Conservation (phyloP, 2,113 vertebrate genomes). For the Oryzias woworae region DNA sequence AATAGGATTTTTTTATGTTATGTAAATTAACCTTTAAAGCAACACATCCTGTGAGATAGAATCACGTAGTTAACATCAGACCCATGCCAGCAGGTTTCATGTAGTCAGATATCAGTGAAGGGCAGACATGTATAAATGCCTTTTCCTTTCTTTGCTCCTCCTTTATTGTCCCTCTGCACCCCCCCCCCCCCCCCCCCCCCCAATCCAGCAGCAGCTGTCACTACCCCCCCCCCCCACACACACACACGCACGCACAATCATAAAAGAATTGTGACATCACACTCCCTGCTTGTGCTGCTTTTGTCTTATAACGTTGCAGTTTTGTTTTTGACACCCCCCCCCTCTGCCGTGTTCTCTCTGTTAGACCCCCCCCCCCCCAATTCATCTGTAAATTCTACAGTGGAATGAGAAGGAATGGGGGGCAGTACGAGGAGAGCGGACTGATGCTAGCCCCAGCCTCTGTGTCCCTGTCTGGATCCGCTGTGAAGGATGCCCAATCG, state of each 20-base stretch:
- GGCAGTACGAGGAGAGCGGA: slow-evolving; percentile 49
- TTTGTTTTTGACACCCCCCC: slow-evolving; percentile 19
- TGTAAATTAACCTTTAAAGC: too few relatives aligned
- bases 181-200: not conserved
- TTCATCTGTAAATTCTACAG: slow-evolving; percentile 44
- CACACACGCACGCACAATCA: not conserved
- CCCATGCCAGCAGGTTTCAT: too few relatives aligned
- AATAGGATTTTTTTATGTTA: too few relatives aligned
- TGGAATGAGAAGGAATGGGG: slow-evolving; percentile 55
- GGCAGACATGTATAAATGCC: not conserved
- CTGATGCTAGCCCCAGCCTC: slow-evolving; percentile 38
- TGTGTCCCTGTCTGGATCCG: slow-evolving; percentile 36
- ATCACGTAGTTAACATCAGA: too few relatives aligned
- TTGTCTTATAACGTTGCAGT: slow-evolving; percentile 86
- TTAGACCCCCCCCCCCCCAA: slow-evolving; percentile 43
- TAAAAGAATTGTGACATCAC: slow-evolving; percentile 83
- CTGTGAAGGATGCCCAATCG: slow-evolving; percentile 30
- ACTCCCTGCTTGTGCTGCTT: slow-evolving; percentile 84
- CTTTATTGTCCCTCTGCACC: not conserved
- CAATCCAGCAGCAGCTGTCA: slow-evolving; percentile 1
- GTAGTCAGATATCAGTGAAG: too few relatives aligned
- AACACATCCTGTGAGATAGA: too few relatives aligned
- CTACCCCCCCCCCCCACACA: slow-evolving; percentile 17
- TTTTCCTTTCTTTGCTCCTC: not conserved
- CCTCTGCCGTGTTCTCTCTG: slow-evolving; percentile 34